phyloP scores from a whole-genome alignment of 1,140 invertebrate species.

The Panagrolaimus sp. region DNA sequence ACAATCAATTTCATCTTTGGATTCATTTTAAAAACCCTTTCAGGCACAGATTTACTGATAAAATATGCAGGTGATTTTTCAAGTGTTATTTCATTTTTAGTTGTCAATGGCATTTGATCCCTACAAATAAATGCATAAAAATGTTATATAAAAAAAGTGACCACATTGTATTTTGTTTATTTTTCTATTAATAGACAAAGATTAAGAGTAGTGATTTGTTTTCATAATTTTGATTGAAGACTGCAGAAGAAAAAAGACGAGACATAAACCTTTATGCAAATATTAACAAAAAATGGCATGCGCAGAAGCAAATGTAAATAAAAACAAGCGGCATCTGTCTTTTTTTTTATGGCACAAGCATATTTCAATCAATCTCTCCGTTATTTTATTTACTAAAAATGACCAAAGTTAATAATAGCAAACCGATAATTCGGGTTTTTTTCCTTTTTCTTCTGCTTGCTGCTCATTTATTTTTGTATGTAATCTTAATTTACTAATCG shows the following conservation, averaged over 20 bases:
- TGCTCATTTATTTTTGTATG: no score
- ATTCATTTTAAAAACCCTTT: constrained; percentile 78
- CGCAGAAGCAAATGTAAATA: no score
- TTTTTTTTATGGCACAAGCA: no score
- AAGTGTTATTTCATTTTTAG: constrained; percentile 80
- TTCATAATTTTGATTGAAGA: neutral
- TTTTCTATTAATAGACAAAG: neutral
- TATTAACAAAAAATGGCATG: neutral
- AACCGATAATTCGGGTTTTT: no score
- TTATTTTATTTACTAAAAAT: no score
- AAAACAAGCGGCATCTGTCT: no score
- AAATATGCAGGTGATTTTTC: constrained; percentile 92
- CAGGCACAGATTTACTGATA: constrained; percentile 77
- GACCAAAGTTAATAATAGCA: no score
- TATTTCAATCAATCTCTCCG: no score
- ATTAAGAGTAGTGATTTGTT: neutral
- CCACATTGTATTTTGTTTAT: neutral
- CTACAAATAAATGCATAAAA: constrained; percentile 61
- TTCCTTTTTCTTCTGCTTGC: no score
- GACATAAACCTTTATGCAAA: neutral
- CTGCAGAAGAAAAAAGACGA: neutral
- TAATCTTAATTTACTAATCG: no score
- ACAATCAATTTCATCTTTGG: constrained; percentile 76
- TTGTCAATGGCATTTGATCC: constrained; percentile 77
- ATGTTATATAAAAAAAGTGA: neutral